Percentiles rank a stretch among this genome's conserved stretches.
phyloP scores from a whole-genome alignment of 2,797 vertebrate genomes.

The Rhincodon typus region DNA sequence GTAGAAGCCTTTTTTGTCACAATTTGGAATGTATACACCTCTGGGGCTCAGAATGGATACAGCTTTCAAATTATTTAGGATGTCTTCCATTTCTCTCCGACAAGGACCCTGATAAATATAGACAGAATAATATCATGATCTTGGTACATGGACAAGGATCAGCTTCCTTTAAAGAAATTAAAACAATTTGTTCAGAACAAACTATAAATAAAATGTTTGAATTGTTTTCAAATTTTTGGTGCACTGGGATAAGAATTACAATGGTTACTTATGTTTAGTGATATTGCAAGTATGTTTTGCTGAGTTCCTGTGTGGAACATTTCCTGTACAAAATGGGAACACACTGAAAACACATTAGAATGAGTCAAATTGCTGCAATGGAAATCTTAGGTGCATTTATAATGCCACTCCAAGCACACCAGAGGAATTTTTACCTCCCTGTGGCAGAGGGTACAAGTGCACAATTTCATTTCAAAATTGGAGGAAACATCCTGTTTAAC shows the following conservation, averaged over 20 bases:
- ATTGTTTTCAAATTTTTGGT: too few relatives aligned
- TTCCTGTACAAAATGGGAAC: not conserved
- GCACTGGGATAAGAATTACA: not conserved
- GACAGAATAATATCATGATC: not conserved
- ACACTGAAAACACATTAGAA: not conserved
- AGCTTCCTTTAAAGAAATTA: not conserved
- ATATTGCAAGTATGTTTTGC: not conserved
- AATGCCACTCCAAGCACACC: not conserved
- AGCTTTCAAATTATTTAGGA: slow-evolving; percentile 80
- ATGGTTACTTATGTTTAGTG: not conserved
- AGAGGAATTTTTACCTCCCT: not conserved
- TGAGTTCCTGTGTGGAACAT: not conserved
- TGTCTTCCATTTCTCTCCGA: slow-evolving; percentile 83
- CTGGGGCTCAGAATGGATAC: slow-evolving; percentile 75
- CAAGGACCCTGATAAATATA: slow-evolving; percentile 73
- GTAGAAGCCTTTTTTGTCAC: slow-evolving; percentile 93
- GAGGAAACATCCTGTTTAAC: not conserved
- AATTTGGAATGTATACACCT: slow-evolving; percentile 87
- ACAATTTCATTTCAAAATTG: not conserved
- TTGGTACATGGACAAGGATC: not conserved
- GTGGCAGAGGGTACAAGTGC: not conserved
- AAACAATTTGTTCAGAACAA: not conserved
- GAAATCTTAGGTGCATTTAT: not conserved
- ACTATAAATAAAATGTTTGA: not conserved
- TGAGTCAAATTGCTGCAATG: not conserved